Evolutionary conservation across 2,797 vertebrate species (phyloP), one percentile per base, ranked within the genome.

Genomic region (Takifugu rubripes): DNA sequence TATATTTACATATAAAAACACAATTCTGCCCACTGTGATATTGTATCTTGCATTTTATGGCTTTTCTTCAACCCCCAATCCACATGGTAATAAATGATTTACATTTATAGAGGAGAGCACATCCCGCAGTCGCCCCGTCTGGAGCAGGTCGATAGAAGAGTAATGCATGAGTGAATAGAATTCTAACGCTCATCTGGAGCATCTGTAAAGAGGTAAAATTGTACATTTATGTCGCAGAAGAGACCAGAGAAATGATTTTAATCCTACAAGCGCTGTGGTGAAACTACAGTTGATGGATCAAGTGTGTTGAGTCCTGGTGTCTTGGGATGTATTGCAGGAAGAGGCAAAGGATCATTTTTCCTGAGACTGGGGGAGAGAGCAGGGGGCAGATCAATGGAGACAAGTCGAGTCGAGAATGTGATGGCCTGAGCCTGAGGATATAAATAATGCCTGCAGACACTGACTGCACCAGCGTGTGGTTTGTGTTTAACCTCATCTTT

Each of bases 301-400:
- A 78, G 61, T 75, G 56, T 64, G 68, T 74, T 68, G 72, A 78
- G 76, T 69, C 58, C 64, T 12, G 59, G 70, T 59, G 62, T 85
- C 65, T 58, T 49, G 79, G 81, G 79, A 84, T 66, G 65, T 68
- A 51, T 74, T 71, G 54, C 27, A 59, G 74, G 66, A 72, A 70
- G 64, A 61, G 47, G 52, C 31, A 52, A 54, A 48, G 66, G 66
- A 69, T 81, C 57, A 70, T 80, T 84, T 85, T 78, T 70, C 74
- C 64, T 70, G 54, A 59, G 58, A 53, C 57, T 68, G 54, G 68
- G 62, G 5, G 56, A 44, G 29, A 44, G 24, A 59, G 29, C 58
- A 56, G 60, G 75, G 75, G 61, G 74, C 53, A 66, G 84, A 87
- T 88, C 83, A 86, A 83, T 86, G 80, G 74, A 84, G 83, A 83